Conservation (phyloP, 2,113 vertebrate genomes). For the Passer domesticus region DNA sequence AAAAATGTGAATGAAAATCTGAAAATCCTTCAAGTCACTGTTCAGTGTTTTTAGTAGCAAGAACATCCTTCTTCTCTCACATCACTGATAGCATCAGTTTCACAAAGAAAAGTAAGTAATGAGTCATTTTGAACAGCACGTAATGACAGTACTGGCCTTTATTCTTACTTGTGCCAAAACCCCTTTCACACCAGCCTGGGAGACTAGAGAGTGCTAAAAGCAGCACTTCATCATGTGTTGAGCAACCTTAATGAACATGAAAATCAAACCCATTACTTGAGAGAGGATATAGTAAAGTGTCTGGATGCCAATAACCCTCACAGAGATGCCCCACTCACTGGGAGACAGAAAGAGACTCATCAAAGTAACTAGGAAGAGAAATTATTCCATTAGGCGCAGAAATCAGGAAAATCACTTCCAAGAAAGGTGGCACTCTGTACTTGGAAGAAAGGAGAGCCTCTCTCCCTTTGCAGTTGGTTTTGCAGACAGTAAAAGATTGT, state of each 20-base stretch:
- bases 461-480: background rate
- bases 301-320: background rate
- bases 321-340: background rate
- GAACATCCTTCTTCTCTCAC: background rate
- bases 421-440: background rate
- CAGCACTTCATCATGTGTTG: background rate
- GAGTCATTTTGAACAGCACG: background rate
- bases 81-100: background rate
- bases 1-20: background rate
- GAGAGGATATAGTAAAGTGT: background rate
- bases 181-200: background rate
- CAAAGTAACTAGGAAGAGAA: background rate
- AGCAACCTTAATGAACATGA: constrained; percentile 17
- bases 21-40: background rate
- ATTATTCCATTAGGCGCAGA: constrained; percentile 21
- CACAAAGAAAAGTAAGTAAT: constrained; percentile 20
- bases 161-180: background rate
- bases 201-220: constrained; percentile 15
- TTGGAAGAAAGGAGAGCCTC: background rate
- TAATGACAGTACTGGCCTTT: background rate
- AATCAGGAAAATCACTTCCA: background rate
- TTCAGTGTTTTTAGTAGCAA: background rate
- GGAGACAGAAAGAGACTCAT: background rate
- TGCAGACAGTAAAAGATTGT: background rate
- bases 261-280: constrained; percentile 29